Evolutionary conservation across 2,797 vertebrate species (phyloP), one percentile per base, ranked within the genome.

Genomic region (Hephaestus fuliginosus): DNA sequence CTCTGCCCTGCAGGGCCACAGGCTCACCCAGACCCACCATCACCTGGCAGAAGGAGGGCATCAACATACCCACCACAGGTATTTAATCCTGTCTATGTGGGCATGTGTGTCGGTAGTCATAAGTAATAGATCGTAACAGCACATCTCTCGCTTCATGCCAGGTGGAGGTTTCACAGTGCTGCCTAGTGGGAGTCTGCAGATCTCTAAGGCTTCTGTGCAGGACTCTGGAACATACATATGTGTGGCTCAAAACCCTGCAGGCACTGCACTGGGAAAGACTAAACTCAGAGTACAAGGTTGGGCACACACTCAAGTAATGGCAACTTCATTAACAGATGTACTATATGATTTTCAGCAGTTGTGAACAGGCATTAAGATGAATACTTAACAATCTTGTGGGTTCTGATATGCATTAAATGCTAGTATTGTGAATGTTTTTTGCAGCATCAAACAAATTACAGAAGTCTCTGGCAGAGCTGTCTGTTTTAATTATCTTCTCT

Each of bases 31-130:
- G 60, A n/a, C 98, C 98, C 0, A 88, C 97, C 60, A 95, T 99
- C 77, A 96, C 93, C 0, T 99, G 98, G 98, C 98, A 99, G 90
- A 99, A 98, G 86, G 98, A 99, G 92, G 98, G 98, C 89, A 96
- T 98, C 91, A 97, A 91, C 76, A 89, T 99, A 80, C 86, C 93
- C 74, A 95, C 95, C 20, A 89, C 96, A 94, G 97, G 98, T 96
- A 70, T 72, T 9, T 41, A 0, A 33, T 22, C 17, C 10, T 41
- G 43, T 33, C 8, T 10, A 0, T 64, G 7, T 49, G 2, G 62
- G 6, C 22, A 15, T 62, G n/a, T 78, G 30, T 70, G 18, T 46
- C 14, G 13, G 18, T 57, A 36, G 61, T 68, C 11, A 15, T 10
- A 9, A 55, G 12, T 15, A 10, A n/a, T 49, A 1, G 15, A 6